phyloP scores from a whole-genome alignment of 2,797 vertebrate species.

The Rhinichthys osculus region DNA sequence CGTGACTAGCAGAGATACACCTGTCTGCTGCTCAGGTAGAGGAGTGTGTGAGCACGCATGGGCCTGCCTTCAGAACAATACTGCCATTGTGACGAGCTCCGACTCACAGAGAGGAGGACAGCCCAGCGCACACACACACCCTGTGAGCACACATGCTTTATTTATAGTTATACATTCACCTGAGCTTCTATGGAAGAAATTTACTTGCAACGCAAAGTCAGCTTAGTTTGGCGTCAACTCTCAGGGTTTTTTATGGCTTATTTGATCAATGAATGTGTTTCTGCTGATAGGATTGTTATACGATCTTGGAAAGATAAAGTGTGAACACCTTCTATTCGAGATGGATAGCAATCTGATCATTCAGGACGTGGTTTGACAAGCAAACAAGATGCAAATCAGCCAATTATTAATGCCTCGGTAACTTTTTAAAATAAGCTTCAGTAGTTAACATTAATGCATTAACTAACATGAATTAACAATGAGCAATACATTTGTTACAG shows the following conservation, averaged over 20 bases:
- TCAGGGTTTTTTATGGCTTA: not conserved
- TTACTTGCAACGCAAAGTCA: constrained; percentile 47
- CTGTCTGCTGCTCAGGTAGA: constrained; percentile 88
- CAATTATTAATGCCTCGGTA: not conserved
- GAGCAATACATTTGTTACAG: too few relatives aligned
- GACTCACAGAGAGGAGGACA: constrained; percentile 74
- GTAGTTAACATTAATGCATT: too few relatives aligned
- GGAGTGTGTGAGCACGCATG: constrained; percentile 83
- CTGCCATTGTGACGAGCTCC: constrained; percentile 84
- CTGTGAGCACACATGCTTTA: constrained; percentile 18
- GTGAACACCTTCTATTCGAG: not conserved
- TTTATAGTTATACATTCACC: constrained; percentile 17
- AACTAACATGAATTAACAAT: too few relatives aligned
- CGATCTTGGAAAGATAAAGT: not conserved
- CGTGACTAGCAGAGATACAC: constrained; percentile 89
- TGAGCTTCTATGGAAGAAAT: constrained; percentile 40
- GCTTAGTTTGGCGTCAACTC: not conserved
- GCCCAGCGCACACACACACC: constrained; percentile 66
- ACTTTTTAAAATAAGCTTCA: too few relatives aligned
- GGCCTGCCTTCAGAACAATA: constrained; percentile 89
- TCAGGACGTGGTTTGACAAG: not conserved
- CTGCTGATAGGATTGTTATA: not conserved
- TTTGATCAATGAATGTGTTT: not conserved
- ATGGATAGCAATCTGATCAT: not conserved
- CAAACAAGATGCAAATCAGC: not conserved